These are phyloP conservation scores for Spongilla lacustris DNA, from an alignment of 37 sponge, comb jelly and placozoan species.

Conservation along the genomic window DNA sequence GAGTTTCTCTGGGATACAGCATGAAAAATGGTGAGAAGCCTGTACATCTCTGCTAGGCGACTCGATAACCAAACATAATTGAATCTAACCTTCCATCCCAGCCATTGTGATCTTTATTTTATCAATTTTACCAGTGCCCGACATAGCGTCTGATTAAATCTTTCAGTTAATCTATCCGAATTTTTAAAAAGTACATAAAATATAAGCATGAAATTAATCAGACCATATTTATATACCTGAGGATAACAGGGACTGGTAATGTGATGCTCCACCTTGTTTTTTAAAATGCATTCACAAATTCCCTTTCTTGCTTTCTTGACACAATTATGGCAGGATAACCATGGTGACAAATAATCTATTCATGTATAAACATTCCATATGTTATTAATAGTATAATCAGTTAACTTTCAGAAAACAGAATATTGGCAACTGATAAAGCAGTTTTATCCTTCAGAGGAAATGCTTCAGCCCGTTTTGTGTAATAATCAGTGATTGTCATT, in stretches of 20 bases:
- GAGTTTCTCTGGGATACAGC: conserved; percentile 4
- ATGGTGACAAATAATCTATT: conserved; percentile 11
- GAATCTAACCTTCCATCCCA: conserved; percentile 54
- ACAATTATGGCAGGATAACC: conserved; percentile 38
- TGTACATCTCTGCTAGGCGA: conserved; percentile 32
- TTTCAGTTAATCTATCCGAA: conserved; percentile 53
- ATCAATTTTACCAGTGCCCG: conserved; percentile 27
- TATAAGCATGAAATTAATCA: neutral
- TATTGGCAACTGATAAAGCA: conserved; percentile 16
- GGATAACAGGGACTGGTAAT: conserved; percentile 40
- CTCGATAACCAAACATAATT: conserved; percentile 35
- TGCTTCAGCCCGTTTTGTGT: conserved; percentile 62
- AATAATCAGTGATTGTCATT: conserved; percentile 40
- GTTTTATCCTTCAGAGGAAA: conserved; percentile 39
- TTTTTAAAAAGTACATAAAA: neutral
- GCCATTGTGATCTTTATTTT: conserved; percentile 33
- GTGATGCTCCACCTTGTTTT: conserved; percentile 12
- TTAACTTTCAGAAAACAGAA: conserved; percentile 35
- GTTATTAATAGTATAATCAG: conserved; percentile 1
- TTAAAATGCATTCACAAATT: conserved; percentile 39
- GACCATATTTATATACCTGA: conserved; percentile 18
- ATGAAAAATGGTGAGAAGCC: conserved; percentile 44
- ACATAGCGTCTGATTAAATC: conserved; percentile 32
- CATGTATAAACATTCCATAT: neutral
- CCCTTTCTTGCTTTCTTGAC: conserved; percentile 46